phyloP scores from a whole-genome alignment of 1,140 invertebrate species.

The Cyrtorhinus lividipennis region DNA sequence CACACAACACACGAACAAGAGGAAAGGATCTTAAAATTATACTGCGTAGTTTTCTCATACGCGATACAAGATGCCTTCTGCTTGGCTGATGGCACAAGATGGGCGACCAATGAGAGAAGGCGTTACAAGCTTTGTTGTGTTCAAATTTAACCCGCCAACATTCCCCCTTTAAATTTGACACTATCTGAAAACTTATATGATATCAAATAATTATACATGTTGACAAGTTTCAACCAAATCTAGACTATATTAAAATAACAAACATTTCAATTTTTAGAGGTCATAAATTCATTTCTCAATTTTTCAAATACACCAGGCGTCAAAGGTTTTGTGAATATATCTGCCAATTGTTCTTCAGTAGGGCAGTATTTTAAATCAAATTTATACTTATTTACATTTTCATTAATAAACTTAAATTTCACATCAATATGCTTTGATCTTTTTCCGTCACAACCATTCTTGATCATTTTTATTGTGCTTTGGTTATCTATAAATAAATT shows the following conservation, averaged over 20 bases:
- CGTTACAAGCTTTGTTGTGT: no score
- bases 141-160: no score
- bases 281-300: no score
- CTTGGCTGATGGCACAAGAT: no score
- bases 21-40: no score
- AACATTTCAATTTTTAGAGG: no score
- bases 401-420: slow-evolving; percentile 20
- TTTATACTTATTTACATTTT: slow-evolving; percentile 16
- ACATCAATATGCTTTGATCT: slow-evolving; percentile 23
- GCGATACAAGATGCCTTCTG: no score
- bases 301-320: slow-evolving; percentile 14
- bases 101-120: no score
- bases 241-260: no score
- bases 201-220: background rate
- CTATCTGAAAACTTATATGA: background rate
- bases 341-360: slow-evolving; percentile 16
- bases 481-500: slow-evolving; percentile 23
- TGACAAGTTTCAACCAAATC: background rate
- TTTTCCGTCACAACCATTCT: slow-evolving; percentile 15
- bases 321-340: slow-evolving; percentile 21
- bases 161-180: background rate
- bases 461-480: slow-evolving; percentile 21
- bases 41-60: no score
- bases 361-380: slow-evolving; percentile 17
- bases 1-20: no score